Evolutionary conservation across 2,797 vertebrate species (phyloP), one percentile per base, ranked within the genome.

Genomic region (Chelmon rostratus): DNA sequence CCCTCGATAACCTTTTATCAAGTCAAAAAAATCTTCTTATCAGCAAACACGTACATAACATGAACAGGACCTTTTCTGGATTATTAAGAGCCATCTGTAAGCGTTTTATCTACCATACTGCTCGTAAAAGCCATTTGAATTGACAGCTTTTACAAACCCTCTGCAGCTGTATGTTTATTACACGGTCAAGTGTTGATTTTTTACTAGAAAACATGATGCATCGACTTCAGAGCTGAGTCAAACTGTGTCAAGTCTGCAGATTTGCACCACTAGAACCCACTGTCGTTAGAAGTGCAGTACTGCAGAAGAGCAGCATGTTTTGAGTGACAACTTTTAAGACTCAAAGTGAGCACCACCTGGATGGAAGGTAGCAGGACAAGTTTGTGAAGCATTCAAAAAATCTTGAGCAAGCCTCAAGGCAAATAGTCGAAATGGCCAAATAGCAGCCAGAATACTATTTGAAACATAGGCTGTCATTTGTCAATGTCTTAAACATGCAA

Each of bases 361-460:
- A 38, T 44, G 31, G 25, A 69, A 50, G 44, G 75, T 21, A 68
- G 74, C 31, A 35, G 49, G 54, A 76, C 63, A 76, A 50, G 76
- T 49, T 78, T 52, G 73, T 59, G 31, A 87, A 82, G 59, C 69
- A 86, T 83, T 86, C 64, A 6, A 87, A 89, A 88, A 33, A 76
- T 86, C 47, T 35, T 49, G 11, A 75, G 21, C 15, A 56, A 52
- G 52, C 78, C 86, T 79, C 0, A 5, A 84, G 86, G 83, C 82
- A 33, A 68, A 16, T n/a, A 21, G 68, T 54, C 8, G 5, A 56
- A 68, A 76, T 63, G 28, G 50, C 42, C 31, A 75, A 44, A 82
- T 16, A 77, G 40, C 68, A 73, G n/a, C 54, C 25, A 52, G 59
- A 42, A 56, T 0, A 8, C 23, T 25, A 67, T 15, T 54, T 74